phyloP scores from a whole-genome alignment of 2,113 vertebrate genomes.

The Siphamia tubifer region DNA sequence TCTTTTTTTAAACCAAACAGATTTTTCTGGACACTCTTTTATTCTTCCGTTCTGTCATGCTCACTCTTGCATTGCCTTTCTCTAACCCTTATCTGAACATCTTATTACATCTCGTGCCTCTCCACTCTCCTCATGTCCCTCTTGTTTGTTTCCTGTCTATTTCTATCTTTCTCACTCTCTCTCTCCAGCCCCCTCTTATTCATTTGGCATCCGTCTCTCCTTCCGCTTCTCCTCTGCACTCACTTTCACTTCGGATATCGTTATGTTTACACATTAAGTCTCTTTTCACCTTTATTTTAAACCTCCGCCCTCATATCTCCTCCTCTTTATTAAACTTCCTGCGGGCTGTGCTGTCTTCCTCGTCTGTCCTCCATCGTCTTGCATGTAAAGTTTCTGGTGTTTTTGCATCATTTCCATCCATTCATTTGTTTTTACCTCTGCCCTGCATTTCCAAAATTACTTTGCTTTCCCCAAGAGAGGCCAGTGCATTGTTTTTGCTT shows the following conservation, averaged over 20 bases:
- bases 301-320: conserved; percentile 22
- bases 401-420: not conserved
- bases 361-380: not conserved
- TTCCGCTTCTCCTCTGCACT: conserved; percentile 42
- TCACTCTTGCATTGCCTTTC: not conserved
- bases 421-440: not conserved
- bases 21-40: not conserved
- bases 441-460: conserved; percentile 2
- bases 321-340: conserved; percentile 39
- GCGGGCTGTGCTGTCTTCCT: not conserved
- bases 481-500: conserved; percentile 7
- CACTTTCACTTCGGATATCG: conserved; percentile 29
- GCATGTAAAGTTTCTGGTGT: not conserved
- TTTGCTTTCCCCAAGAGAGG: conserved; percentile 10
- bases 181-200: conserved; percentile 41
- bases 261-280: conserved; percentile 45
- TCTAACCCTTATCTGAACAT: conserved; percentile 36
- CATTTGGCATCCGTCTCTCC: conserved; percentile 51
- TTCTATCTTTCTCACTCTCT: conserved; percentile 48
- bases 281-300: conserved; percentile 37
- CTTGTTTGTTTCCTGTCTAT: conserved; percentile 60
- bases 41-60: conserved; percentile 14
- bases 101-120: conserved; percentile 49
- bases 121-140: conserved; percentile 37
- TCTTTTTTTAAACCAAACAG: conserved; percentile 8